Evolutionary conservation across 2,113 vertebrate genomes (phyloP).

Genomic region (Scortum barcoo): DNA sequence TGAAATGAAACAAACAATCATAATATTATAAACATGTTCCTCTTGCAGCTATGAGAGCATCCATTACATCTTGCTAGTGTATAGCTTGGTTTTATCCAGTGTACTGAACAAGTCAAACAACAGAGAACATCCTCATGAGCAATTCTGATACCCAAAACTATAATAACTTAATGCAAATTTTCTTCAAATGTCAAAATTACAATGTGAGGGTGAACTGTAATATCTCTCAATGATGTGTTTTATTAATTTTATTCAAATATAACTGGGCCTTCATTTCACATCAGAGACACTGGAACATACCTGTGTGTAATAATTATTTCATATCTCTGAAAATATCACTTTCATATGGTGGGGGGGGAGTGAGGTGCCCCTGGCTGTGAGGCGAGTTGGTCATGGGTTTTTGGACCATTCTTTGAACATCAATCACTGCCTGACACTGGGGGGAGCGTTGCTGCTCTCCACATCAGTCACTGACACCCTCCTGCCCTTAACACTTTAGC

Average conservation of each 20-base stretch:
- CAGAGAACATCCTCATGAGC: neutral
- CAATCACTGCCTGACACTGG: constrained; percentile 75
- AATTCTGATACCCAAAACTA: constrained; percentile 1
- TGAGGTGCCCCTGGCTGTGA: constrained; percentile 61
- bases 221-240: constrained; percentile 34
- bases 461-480: constrained; percentile 70
- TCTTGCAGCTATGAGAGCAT: neutral
- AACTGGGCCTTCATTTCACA: constrained; percentile 44
- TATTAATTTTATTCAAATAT: constrained; percentile 48
- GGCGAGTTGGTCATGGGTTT: constrained; percentile 62
- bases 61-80: neutral
- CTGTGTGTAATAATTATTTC: constrained; percentile 40
- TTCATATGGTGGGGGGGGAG: constrained; percentile 32
- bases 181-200: constrained; percentile 35
- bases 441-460: constrained; percentile 42
- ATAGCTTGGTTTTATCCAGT: neutral
- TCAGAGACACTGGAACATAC: constrained; percentile 10
- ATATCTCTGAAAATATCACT: constrained; percentile 62
- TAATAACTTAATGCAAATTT: constrained; percentile 34
- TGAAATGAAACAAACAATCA: neutral
- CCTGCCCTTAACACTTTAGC: constrained; percentile 64
- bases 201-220: constrained; percentile 22
- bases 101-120: constrained; percentile 12
- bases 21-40: neutral
- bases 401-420: constrained; percentile 78